Percentiles rank a stretch among this genome's conserved stretches.
phyloP scores from a whole-genome alignment of 1,140 invertebrate genomes.

The Zaprionus tsacasi region DNA sequence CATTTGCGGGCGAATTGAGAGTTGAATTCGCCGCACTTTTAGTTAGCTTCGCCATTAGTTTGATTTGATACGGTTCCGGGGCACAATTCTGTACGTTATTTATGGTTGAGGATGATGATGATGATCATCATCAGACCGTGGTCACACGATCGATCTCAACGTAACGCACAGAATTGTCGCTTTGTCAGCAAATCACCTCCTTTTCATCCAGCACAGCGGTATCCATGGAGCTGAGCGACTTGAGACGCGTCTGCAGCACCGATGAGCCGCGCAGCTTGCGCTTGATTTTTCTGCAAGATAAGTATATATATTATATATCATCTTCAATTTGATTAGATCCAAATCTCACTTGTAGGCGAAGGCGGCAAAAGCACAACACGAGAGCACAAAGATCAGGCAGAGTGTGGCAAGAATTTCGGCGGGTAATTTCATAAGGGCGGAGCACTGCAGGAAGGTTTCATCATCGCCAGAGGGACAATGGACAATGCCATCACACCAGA shows the following conservation, averaged over 20 bases:
- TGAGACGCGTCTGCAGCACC: constrained; percentile 90
- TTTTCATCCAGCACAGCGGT: constrained; percentile 92
- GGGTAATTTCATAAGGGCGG: constrained; percentile 89
- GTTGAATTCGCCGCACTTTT: constrained; percentile 25
- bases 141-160: constrained; percentile 95
- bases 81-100: constrained; percentile 84
- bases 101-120: constrained; percentile 84
- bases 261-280: constrained; percentile 88
- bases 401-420: constrained; percentile 88
- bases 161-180: constrained; percentile 95
- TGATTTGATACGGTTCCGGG: constrained; percentile 74
- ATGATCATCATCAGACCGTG: constrained; percentile 91
- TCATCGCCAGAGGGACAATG: constrained; percentile 95
- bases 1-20: constrained; percentile 23
- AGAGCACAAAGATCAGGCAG: constrained; percentile 84
- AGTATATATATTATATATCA: not conserved
- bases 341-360: constrained; percentile 83
- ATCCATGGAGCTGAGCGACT: constrained; percentile 90
- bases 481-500: constrained; percentile 94
- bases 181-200: constrained; percentile 96
- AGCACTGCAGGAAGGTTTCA: constrained; percentile 92
- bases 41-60: constrained; percentile 46
- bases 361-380: constrained; percentile 79
- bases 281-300: constrained; percentile 76
- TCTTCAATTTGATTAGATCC: not conserved